Evolutionary conservation across 2,797 vertebrate species (phyloP).

Genomic region (Mionectes olivaceus): DNA sequence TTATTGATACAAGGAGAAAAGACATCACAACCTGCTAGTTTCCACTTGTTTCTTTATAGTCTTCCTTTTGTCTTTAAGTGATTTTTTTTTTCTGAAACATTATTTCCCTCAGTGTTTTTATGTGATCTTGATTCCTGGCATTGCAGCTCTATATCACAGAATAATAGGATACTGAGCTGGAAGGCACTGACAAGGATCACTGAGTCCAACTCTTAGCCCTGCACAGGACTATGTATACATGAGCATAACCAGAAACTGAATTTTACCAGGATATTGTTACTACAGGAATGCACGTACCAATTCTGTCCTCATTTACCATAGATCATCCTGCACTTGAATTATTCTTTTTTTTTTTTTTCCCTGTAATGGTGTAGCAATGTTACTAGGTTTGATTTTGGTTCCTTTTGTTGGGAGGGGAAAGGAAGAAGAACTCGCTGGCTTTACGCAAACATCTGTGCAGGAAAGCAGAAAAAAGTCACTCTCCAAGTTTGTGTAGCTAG

Average conservation of each 20-base stretch:
- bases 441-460: not conserved
- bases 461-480: not conserved
- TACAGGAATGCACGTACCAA: not conserved
- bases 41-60: not conserved
- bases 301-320: not conserved
- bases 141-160: not conserved
- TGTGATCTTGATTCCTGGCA: not conserved
- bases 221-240: not conserved
- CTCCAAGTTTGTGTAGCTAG: not conserved
- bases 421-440: not conserved
- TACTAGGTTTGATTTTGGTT: not conserved
- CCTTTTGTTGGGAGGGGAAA: not conserved
- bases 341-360: fast-evolving
- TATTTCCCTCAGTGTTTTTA: not conserved
- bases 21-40: not conserved
- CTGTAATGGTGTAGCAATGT: not conserved
- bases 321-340: not conserved
- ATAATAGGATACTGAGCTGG: not conserved
- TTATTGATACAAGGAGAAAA: not conserved
- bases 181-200: not conserved
- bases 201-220: not conserved
- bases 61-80: not conserved
- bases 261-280: not conserved
- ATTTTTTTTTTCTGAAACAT: not conserved
- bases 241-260: not conserved